Base-by-base conservation (phyloP, 2,888 invertebrate species). In the Carcina quercana region DNA sequence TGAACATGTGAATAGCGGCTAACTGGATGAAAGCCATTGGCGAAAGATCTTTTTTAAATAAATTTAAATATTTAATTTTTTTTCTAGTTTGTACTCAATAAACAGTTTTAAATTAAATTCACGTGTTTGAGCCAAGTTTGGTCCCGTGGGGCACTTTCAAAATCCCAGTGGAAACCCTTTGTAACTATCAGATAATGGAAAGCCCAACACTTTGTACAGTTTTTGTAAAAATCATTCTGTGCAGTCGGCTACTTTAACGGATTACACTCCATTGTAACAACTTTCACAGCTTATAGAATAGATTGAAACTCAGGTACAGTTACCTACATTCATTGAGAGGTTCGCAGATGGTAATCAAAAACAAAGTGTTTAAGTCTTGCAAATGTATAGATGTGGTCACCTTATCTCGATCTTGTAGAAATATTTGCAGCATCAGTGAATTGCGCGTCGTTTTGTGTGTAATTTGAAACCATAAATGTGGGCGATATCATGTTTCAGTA, bases 181-280 rank as follows among this genome's bases (percentile, higher is more conserved):
- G 66, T 66, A 38, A 34, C 14, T 14, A 42, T 40, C 49, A 46
- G 45, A 73, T 74, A 73, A 75, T 57, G 45, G 59, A 48, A 50
- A 37, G 34, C 51, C 62, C 59, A 51, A 59, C 45, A 66, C 55
- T 69, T 69, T 74, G 75, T 74, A 69, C 66, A 66, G 47, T 56
- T n/a, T 69, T 73, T 73, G 73, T 64, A 53, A 56, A n/a, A 61
- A 60, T 60, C 63, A 63, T 64, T 58, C 62, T 63, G 56, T 26
- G 35, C 57, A 47, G 67, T 73, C 82, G 82, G 82, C 76, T 78
- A 80, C 82, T 79, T 80, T 80, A 70, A 62, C 71, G 65, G 82
- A 80, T 80, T 78, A 80, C 50, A 11, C 47, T 53, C 59, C 53
- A 63, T 76, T 75, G 74, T 75, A 47, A 40, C 50, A 42, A 46